These are phyloP conservation scores for Drosophila robusta DNA, from an alignment of 2,888 invertebrate genomes.

Conservation along the genomic window DNA sequence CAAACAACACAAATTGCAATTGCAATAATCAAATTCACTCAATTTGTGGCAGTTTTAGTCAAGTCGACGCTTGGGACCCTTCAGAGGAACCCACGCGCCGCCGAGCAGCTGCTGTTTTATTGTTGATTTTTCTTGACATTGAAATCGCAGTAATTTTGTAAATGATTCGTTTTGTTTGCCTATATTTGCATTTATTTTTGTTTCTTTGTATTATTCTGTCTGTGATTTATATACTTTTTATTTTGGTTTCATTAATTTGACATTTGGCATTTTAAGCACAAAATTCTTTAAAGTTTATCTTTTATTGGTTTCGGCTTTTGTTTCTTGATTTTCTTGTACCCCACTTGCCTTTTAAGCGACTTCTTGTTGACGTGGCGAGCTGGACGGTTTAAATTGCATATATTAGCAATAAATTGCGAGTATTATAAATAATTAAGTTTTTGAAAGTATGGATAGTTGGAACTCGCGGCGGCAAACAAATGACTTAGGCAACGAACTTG, in stretches of 20 bases:
- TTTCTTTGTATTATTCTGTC: constrained; percentile 25
- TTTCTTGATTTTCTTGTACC: constrained; percentile 35
- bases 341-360: constrained; percentile 68
- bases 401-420: constrained; percentile 61
- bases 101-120: constrained; percentile 27
- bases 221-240: constrained; percentile 38
- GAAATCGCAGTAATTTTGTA: constrained; percentile 50
- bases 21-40: constrained; percentile 55
- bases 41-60: constrained; percentile 47
- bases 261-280: constrained; percentile 55
- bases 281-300: constrained; percentile 18
- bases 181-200: constrained; percentile 10
- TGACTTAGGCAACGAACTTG: constrained; percentile 78
- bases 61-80: constrained; percentile 44
- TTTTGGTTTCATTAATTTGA: constrained; percentile 22
- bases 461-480: constrained; percentile 57
- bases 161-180: constrained; percentile 34
- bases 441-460: constrained; percentile 56
- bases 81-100: constrained; percentile 63
- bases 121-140: constrained; percentile 55
- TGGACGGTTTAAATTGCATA: constrained; percentile 51
- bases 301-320: constrained; percentile 17
- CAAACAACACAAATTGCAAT: constrained; percentile 42
- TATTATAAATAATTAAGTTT: constrained; percentile 53
- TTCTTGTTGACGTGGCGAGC: constrained; percentile 69